Conservation (phyloP, 1,140 invertebrate genomes). For the Galendromus occidentalis region DNA sequence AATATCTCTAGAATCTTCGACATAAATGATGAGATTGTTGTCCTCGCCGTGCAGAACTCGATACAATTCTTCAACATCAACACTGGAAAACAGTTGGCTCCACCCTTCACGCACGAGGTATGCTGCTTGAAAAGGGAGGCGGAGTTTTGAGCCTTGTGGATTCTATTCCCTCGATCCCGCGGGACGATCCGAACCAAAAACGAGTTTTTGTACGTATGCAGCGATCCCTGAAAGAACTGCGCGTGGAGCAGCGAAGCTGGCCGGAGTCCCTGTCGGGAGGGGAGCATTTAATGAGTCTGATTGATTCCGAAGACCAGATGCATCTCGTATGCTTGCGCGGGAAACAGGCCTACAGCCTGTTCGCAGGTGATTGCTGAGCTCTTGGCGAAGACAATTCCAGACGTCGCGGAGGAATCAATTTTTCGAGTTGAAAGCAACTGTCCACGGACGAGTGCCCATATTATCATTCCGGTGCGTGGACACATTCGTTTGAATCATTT, state of each 20-base stretch:
- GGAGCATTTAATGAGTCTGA: not conserved
- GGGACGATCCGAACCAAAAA: not conserved
- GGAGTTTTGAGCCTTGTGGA: too few species aligned
- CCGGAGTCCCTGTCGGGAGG: not conserved
- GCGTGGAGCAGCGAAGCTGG: constrained; percentile 1
- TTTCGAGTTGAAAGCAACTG: too few species aligned
- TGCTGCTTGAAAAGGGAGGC: not conserved
- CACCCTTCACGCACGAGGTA: not conserved
- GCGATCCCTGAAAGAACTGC: not conserved
- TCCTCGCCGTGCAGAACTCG: not conserved
- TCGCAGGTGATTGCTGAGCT: not conserved
- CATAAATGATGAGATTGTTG: not conserved
- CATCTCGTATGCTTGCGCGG: not conserved
- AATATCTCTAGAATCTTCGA: not conserved
- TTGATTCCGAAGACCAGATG: not conserved
- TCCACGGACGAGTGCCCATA: too few species aligned
- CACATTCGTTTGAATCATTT: not conserved
- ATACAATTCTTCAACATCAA: constrained; percentile 7
- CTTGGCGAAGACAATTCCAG: not conserved
- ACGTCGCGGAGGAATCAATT: too few species aligned
- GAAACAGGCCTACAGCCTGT: not conserved
- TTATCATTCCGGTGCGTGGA: too few species aligned
- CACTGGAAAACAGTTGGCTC: not conserved
- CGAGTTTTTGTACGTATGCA: not conserved
- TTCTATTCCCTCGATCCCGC: not conserved